These are phyloP conservation scores for Myopa testacea DNA, from an alignment of 2,888 invertebrate genomes.

Conservation along the genomic window DNA sequence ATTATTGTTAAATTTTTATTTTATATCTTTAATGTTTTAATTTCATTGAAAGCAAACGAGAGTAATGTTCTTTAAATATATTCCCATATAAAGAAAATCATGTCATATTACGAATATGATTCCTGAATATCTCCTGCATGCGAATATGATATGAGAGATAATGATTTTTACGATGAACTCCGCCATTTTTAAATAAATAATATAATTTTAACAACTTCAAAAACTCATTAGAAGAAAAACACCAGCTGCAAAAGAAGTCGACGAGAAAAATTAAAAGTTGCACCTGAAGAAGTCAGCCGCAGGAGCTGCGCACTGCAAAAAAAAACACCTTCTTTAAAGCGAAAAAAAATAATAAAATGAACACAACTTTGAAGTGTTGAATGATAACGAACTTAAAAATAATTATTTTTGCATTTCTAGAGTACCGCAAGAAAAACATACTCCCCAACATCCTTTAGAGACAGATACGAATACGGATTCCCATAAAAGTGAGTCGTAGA, in stretches of 20 bases:
- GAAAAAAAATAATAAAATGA: neutral
- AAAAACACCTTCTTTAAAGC: too few species aligned
- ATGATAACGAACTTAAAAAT: conserved; percentile 35
- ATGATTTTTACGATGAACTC: neutral
- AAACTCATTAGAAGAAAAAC: conserved; percentile 28
- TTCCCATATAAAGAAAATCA: too few species aligned
- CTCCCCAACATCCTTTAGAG: neutral
- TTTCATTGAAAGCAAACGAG: neutral
- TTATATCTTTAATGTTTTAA: neutral
- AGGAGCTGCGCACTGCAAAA: neutral
- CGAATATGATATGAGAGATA: too few species aligned
- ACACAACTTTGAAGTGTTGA: conserved; percentile 25
- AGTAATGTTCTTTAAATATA: neutral
- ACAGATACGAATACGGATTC: neutral
- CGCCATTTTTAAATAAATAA: neutral
- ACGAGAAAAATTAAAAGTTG: conserved; percentile 1
- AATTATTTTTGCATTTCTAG: conserved; percentile 30
- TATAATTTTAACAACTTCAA: conserved; percentile 4
- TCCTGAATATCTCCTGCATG: too few species aligned
- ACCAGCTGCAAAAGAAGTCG: neutral
- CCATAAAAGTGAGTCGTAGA: too few species aligned
- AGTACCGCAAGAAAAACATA: conserved; percentile 1
- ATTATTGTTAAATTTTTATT: too few species aligned
- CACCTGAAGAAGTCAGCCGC: neutral
- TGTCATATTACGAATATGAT: too few species aligned